phyloP scores from a whole-genome alignment of 1,140 invertebrate genomes.

The Cryptotermes secundus region DNA sequence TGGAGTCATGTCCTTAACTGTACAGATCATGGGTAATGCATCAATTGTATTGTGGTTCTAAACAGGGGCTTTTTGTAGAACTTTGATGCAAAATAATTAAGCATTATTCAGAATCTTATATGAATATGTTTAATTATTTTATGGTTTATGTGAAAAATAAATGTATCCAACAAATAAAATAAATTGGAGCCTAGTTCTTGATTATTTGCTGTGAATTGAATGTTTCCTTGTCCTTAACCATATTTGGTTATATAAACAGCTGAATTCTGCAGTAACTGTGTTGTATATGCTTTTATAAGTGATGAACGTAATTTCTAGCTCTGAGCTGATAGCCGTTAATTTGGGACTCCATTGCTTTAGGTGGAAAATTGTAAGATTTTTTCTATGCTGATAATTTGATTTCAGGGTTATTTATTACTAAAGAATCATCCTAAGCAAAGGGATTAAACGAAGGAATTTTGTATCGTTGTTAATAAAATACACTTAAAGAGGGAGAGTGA shows the following conservation, averaged over 20 bases:
- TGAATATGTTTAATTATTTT: no score
- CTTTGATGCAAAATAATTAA: no score
- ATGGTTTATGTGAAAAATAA: not conserved
- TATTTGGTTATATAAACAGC: not conserved
- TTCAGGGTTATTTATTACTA: not conserved
- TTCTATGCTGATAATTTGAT: no score
- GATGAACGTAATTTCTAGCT: no score
- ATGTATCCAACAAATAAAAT: not conserved
- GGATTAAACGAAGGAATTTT: not conserved
- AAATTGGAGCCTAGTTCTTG: not conserved
- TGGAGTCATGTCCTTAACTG: no score
- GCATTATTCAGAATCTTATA: no score
- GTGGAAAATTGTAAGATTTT: not conserved
- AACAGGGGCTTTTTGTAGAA: no score
- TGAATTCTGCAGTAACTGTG: not conserved
- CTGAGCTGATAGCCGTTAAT: not conserved
- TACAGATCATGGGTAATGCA: no score
- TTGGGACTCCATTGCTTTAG: slow-evolving; percentile 5
- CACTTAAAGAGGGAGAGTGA: not conserved
- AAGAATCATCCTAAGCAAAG: slow-evolving; percentile 17
- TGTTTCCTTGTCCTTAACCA: not conserved
- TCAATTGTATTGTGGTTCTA: no score
- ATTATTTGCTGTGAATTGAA: not conserved
- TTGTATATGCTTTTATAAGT: not conserved
- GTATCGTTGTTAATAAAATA: slow-evolving; percentile 12